phyloP scores from a whole-genome alignment of 2,888 invertebrate genomes.

The Apotomis turbidana region DNA sequence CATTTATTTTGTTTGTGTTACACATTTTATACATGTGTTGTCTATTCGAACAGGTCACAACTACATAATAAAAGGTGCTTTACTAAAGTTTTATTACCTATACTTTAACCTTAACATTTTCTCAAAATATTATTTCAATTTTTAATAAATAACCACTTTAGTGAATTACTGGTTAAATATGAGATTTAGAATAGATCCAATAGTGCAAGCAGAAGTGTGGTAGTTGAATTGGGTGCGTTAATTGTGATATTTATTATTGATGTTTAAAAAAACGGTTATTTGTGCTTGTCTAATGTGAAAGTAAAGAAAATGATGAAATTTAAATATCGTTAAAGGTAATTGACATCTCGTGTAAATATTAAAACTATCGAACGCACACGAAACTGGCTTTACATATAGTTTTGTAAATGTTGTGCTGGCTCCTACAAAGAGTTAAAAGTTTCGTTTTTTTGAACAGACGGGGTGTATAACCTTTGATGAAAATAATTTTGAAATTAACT shows the following conservation, averaged over 20 bases:
- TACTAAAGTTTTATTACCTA: too few relatives aligned
- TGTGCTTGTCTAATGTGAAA: constrained; percentile 16
- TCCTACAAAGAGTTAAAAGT: background rate
- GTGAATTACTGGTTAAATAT: background rate
- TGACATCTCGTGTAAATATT: background rate
- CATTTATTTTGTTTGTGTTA: too few relatives aligned
- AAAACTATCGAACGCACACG: background rate
- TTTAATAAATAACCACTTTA: background rate
- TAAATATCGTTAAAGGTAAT: background rate
- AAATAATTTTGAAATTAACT: background rate
- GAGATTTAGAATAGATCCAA: constrained; percentile 6
- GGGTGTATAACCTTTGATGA: background rate
- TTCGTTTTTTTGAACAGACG: background rate
- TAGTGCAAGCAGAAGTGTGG: constrained; percentile 3
- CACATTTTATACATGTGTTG: too few relatives aligned
- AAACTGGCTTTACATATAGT: background rate
- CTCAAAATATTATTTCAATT: too few relatives aligned
- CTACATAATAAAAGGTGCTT: too few relatives aligned
- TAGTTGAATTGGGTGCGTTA: constrained; percentile 24
- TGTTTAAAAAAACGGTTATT: constrained; percentile 16
- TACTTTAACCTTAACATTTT: too few relatives aligned
- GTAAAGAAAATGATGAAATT: background rate
- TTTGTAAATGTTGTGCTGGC: background rate
- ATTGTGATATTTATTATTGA: constrained; percentile 37
- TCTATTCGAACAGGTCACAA: too few relatives aligned